A percentile compares a stretch with the other conserved stretches of the same genome.
Conservation (phyloP, 2,888 invertebrate species). For the Parthenolecanium corni region DNA sequence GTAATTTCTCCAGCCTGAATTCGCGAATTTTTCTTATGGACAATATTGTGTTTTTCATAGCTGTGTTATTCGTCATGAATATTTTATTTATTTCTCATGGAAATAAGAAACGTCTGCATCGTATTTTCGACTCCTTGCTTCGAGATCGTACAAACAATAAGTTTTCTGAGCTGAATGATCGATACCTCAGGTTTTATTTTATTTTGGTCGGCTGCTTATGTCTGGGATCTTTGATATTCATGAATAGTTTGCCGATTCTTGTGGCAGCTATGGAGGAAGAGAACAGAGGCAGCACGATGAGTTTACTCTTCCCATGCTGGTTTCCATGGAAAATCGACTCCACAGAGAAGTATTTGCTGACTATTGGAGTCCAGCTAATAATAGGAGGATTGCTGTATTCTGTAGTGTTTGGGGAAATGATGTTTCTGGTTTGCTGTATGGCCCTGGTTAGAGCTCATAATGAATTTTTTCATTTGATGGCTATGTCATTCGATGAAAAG, state of each 20-base stretch:
- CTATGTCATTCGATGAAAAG: not conserved
- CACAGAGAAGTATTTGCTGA: not conserved
- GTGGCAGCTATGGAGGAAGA: not conserved
- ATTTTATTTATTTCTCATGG: slow-evolving; percentile 1
- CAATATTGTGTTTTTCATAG: slow-evolving; percentile 2
- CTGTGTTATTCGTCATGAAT: slow-evolving; percentile 11
- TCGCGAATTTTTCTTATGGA: slow-evolving; percentile 4
- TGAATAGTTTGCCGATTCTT: not conserved
- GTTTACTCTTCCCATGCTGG: slow-evolving; percentile 13
- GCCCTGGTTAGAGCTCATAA: slow-evolving; percentile 2
- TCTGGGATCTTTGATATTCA: not conserved
- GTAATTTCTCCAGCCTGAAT: not conserved
- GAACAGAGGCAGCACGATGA: not conserved
- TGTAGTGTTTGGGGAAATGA: not conserved
- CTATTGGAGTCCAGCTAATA: not conserved
- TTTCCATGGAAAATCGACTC: slow-evolving; percentile 12
- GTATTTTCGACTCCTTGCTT: not conserved
- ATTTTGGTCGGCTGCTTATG: not conserved
- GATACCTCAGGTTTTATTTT: not conserved
- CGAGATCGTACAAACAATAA: not conserved
- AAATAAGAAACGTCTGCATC: not conserved
- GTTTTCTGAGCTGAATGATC: not conserved
- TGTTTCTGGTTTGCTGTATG: slow-evolving; percentile 7
- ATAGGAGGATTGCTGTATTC: slow-evolving; percentile 1
- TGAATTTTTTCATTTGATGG: slow-evolving; percentile 1